Evolutionary conservation across 2,888 invertebrate genomes (phyloP), one percentile per base, ranked within the genome.

Genomic region (Silvanus unidentatus): DNA sequence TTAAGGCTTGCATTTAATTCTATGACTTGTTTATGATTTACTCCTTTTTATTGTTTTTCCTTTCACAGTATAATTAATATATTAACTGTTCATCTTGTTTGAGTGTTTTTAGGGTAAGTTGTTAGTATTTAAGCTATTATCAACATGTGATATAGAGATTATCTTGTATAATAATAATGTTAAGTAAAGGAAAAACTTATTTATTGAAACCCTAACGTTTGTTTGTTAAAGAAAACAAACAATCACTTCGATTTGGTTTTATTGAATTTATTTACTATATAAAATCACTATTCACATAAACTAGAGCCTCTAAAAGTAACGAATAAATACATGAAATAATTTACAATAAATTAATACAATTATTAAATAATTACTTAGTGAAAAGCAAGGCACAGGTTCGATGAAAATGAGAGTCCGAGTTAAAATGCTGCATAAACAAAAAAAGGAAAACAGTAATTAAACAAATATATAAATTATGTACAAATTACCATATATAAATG

Each of bases 341-440:
- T 63, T 64, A 63, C 56, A 61, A 32, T 11, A 42, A 42, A 48
- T 29, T 45, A 46, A 39, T 45, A 52, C 49, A 59, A 59, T 61
- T 58, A 63, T 13, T 11, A 9, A 15, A 15, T 6, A 37, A 2
- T 9, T 11, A 62, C 58, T 62, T 53, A 60, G 58, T 57, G 59
- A 57, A 54, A 64, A 64, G 64, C 64, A 64, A 65, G 63, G 65
- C 64, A 64, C 64, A 63, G 59, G 55, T 61, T 57, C 53, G 59
- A 62, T 59, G 59, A 62, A 61, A 55, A 15, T 11, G 9, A 37
- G 8, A 11, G n/a, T 37, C 15, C 3, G 3, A 15, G 51, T 48
- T 47, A 52, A 50, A 55, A 36, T 49, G 52, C 52, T 5, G 32
- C 32, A 42, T 48, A 46, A 44, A 55, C 49, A 55, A 44, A 32